These are phyloP conservation scores for Corticium candelabrum DNA, from an alignment of 37 sponge, comb jelly and placozoan species.

Conservation along the genomic window DNA sequence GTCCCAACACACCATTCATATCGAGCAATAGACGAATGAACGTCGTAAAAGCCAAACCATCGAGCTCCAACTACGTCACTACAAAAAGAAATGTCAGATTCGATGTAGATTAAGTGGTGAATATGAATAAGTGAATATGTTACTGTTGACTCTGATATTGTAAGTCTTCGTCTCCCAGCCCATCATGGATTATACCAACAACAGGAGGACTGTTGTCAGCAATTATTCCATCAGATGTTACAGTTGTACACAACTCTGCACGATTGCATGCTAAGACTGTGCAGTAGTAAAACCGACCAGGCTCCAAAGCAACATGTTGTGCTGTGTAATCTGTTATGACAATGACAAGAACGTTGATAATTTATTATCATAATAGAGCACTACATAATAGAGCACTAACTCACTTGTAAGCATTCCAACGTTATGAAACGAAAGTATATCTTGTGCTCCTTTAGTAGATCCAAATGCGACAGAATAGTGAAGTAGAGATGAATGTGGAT, in stretches of 20 bases:
- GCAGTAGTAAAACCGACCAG: neutral
- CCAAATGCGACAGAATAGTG: neutral
- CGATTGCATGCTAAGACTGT: neutral
- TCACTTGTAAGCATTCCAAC: neutral
- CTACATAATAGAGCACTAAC: too few relatives aligned
- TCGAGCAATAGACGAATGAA: neutral
- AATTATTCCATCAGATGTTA: slow-evolving; percentile 1
- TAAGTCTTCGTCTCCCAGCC: slow-evolving; percentile 9
- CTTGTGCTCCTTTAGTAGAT: neutral
- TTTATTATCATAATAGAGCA: too few relatives aligned
- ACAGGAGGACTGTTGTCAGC: slow-evolving; percentile 55
- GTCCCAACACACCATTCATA: neutral
- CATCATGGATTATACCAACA: slow-evolving; percentile 41
- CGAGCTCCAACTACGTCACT: neutral
- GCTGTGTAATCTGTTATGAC: too few relatives aligned
- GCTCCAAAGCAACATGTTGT: too few relatives aligned
- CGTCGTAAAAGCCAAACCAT: neutral
- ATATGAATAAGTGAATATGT: neutral
- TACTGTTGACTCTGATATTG: neutral
- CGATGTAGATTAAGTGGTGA: neutral
- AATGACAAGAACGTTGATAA: too few relatives aligned
- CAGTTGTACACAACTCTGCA: neutral
- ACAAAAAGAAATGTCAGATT: too few relatives aligned
- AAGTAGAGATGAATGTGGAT: neutral
- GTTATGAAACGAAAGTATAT: neutral